Conservation (phyloP, 1,140 invertebrate genomes). For the Scaptodrosophila lebanonensis region DNA sequence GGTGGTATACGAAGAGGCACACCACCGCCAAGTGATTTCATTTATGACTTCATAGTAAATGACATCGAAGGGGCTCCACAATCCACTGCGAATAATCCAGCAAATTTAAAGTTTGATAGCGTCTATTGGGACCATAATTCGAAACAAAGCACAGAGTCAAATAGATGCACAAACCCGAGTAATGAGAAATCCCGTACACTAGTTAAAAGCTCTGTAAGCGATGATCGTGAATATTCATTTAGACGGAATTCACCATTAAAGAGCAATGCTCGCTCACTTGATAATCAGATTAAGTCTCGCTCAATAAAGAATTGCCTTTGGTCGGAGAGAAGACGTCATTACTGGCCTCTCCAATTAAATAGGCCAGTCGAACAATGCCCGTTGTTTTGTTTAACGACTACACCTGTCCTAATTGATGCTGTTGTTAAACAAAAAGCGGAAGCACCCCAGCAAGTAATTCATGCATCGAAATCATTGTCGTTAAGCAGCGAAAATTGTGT, state of each 20-base stretch:
- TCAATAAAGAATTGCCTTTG: conserved; percentile 3
- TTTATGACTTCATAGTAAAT: background rate
- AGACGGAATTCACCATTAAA: background rate
- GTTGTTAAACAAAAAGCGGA: conserved; percentile 1
- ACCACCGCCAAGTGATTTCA: background rate
- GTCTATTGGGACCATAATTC: no score
- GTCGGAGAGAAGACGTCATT: background rate
- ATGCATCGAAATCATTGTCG: background rate
- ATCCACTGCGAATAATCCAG: background rate
- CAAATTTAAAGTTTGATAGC: no score
- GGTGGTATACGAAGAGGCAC: background rate
- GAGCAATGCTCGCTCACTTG: background rate
- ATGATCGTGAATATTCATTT: conserved; percentile 2
- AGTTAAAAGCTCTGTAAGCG: background rate
- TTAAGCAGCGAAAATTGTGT: background rate
- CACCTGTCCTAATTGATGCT: background rate
- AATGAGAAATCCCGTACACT: no score
- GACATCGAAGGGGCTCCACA: background rate
- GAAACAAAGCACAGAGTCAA: no score
- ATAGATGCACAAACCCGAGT: no score
- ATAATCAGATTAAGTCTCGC: background rate
- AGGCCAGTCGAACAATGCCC: no score
- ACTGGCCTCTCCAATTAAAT: background rate
- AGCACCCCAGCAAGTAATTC: no score
- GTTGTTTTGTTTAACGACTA: conserved; percentile 8